Evolutionary conservation across 2,888 invertebrate genomes (phyloP).

Genomic region (Baccha elongata): DNA sequence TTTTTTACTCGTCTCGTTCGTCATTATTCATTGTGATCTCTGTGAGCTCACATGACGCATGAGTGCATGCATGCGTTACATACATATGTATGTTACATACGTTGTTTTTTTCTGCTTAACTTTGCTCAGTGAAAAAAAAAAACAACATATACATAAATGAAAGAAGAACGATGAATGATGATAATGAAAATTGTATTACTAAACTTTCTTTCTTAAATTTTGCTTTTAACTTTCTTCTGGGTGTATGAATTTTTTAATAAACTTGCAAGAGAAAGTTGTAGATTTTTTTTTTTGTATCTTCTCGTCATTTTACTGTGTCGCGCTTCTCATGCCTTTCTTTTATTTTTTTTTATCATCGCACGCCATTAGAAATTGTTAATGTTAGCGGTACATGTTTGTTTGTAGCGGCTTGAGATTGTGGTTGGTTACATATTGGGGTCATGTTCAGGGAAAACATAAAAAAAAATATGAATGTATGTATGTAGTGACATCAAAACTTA

Average conservation of each 20-base stretch:
- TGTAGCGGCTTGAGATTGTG: slow-evolving; percentile 18
- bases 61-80: slow-evolving; percentile 52
- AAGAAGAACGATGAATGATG: not conserved
- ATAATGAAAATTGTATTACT: slow-evolving; percentile 55
- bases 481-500: slow-evolving; percentile 1
- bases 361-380: slow-evolving; percentile 48
- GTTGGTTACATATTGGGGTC: slow-evolving; percentile 58
- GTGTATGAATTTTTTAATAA: slow-evolving; percentile 15
- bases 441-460: slow-evolving; percentile 44
- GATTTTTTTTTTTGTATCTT: slow-evolving; percentile 24
- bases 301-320: slow-evolving; percentile 1
- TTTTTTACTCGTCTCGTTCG: not conserved
- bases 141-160: slow-evolving; percentile 2
- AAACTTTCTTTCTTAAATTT: slow-evolving; percentile 65
- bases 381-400: slow-evolving; percentile 12
- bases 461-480: slow-evolving; percentile 9
- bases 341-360: slow-evolving; percentile 58
- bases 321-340: slow-evolving; percentile 62
- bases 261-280: slow-evolving; percentile 55
- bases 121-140: not conserved
- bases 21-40: slow-evolving; percentile 36
- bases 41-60: slow-evolving; percentile 34
- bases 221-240: slow-evolving; percentile 65
- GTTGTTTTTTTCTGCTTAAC: not conserved
- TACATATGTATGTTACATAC: not conserved